Evolutionary conservation across 2,888 invertebrate species (phyloP), one percentile per base, ranked within the genome.

Genomic region (Scaptomyza parva): DNA sequence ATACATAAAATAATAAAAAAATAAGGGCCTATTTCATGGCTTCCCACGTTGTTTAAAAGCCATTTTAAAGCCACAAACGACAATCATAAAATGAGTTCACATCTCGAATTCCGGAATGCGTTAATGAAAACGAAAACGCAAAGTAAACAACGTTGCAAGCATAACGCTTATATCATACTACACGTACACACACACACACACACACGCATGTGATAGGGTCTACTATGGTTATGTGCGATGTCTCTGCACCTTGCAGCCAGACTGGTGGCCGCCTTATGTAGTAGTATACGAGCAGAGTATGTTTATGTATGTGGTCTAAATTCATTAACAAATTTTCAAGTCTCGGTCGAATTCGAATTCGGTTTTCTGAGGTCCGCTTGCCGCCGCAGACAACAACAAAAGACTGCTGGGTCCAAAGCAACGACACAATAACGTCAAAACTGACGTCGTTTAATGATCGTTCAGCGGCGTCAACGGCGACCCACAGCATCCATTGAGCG

Each of bases 261-360:
- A 30, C 30, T n/a, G 11, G 17, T 7, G 26, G 17, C 24, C 43
- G 44, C 24, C 70, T 74, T n/a, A n/a, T n/a, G 60, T 30, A 40
- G 48, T 50, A 26, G 48, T 50, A 24, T n/a, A 4, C n/a, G 26
- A 35, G 47, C 75, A 18, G 6, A n/a, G n/a, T n/a, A n/a, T 47
- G n/a, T 20, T n/a, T 30, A n/a, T 47, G 30, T 47, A 6, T 47
- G 74, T 83, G 80, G 70, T 83, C 78, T 70, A 88, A 86, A 86
- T 87, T 87, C 88, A 87, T 87, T 88, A 87, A 87, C 88, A 57
- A 87, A 78, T 88, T 88, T 88, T 83, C 88, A 9, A 28, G 70
- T 18, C 14, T 45, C 51, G 64, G 54, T 69, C 75, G 63, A 81
- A 75, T 70, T 60, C n/a, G n/a, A n/a, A n/a, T n/a, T n/a, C n/a